A percentile compares a stretch with the other conserved stretches of the same genome.
Conservation (phyloP, 2,888 invertebrate genomes). For the Podabrus alpinus region DNA sequence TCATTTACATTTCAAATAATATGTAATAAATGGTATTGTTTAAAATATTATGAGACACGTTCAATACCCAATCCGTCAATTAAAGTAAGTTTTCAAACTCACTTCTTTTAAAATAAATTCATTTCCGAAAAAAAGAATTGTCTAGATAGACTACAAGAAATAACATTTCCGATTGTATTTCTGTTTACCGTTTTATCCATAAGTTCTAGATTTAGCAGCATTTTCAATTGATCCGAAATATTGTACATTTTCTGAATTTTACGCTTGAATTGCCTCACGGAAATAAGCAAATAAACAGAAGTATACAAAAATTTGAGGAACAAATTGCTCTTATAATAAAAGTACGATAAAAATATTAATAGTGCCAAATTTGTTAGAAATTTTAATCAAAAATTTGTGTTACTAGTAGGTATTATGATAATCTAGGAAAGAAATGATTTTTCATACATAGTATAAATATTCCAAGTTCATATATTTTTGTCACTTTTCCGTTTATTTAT, state of each 20-base stretch:
- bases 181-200: constrained; percentile 36
- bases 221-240: constrained; percentile 11
- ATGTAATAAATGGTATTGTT: neutral
- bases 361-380: neutral
- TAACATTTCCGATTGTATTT: constrained; percentile 40
- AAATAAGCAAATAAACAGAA: neutral
- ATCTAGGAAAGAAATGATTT: constrained; percentile 14
- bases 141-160: constrained; percentile 34
- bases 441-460: constrained; percentile 18
- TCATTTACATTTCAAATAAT: too few species aligned
- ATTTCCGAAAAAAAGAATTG: constrained; percentile 33
- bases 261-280: neutral
- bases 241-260: constrained; percentile 3
- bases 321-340: neutral
- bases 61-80: constrained; percentile 35
- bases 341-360: neutral
- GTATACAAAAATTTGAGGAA: neutral
- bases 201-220: constrained; percentile 9
- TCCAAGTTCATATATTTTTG: constrained; percentile 20
- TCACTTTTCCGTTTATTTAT: constrained; percentile 17
- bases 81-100: constrained; percentile 45
- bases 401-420: neutral
- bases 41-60: neutral
- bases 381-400: constrained; percentile 1
- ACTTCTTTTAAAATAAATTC: constrained; percentile 38